Conservation (phyloP, 2,888 invertebrate genomes). For the Eupithecia pulchellata region DNA sequence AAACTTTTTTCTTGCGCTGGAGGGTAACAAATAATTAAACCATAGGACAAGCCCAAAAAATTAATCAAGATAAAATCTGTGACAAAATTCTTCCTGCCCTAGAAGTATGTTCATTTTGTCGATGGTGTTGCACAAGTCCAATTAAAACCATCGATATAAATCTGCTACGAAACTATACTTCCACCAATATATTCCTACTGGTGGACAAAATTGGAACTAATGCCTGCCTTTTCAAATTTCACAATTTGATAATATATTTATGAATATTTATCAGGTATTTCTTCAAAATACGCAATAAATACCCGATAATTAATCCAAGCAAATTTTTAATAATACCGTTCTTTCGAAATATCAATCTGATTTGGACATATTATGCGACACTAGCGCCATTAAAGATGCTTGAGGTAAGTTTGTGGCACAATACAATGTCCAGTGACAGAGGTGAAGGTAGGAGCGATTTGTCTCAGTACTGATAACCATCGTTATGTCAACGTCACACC, state of each 20-base stretch:
- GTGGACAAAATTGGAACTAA: constrained; percentile 1
- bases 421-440: constrained; percentile 62
- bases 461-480: constrained; percentile 78
- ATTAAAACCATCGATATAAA: constrained; percentile 53
- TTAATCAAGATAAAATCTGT: constrained; percentile 1
- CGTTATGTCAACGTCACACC: constrained; percentile 57
- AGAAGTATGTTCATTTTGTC: constrained; percentile 7
- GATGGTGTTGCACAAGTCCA: constrained; percentile 26
- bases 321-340: not conserved
- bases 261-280: too few relatives aligned
- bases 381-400: not conserved
- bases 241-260: too few relatives aligned
- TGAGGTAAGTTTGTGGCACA: constrained; percentile 39
- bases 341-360: not conserved
- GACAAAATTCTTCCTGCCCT: constrained; percentile 14
- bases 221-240: not conserved
- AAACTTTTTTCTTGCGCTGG: not conserved
- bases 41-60: not conserved
- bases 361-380: not conserved
- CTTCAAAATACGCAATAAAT: too few relatives aligned
- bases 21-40: not conserved
- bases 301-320: too few relatives aligned
- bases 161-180: constrained; percentile 49
- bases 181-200: not conserved
- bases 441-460: constrained; percentile 73